Evolutionary conservation across 2,113 vertebrate genomes (phyloP).

Genomic region (Ancistrus triradiatus): DNA sequence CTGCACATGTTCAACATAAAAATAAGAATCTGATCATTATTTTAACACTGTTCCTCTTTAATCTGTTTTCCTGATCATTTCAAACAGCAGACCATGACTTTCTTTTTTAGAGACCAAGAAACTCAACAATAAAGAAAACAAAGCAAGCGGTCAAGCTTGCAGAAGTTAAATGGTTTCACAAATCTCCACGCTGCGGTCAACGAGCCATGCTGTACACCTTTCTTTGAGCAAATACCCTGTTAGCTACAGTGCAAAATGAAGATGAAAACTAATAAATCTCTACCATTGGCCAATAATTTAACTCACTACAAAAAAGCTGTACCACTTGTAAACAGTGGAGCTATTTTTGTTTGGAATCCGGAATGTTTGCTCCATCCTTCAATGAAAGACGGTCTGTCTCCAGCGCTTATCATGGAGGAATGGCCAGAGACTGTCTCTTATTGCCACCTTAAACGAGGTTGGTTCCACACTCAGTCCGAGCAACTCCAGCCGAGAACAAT

Average conservation of each 20-base stretch:
- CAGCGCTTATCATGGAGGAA: slow-evolving; percentile 91
- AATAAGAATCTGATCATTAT: too few species aligned
- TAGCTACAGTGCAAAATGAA: slow-evolving; percentile 1
- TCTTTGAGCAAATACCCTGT: background rate
- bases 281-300: slow-evolving; percentile 1
- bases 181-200: too few species aligned
- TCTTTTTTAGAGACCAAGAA: too few species aligned
- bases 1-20: background rate
- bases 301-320: slow-evolving; percentile 9
- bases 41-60: background rate
- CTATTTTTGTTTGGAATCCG: background rate
- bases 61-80: background rate
- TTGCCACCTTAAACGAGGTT: slow-evolving; percentile 77
- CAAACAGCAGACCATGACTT: background rate
- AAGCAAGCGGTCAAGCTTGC: too few species aligned
- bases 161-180: too few species aligned
- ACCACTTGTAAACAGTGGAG: background rate
- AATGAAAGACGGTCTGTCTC: slow-evolving; percentile 92
- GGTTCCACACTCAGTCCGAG: slow-evolving; percentile 80
- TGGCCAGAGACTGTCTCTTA: slow-evolving; percentile 89
- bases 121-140: too few species aligned
- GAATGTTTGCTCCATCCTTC: slow-evolving; percentile 20
- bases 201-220: too few species aligned
- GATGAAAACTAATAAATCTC: slow-evolving; percentile 3
- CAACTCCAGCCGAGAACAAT: slow-evolving; percentile 85